These are phyloP conservation scores for Pseudois nayaur DNA, from an alignment of 2,113 vertebrate species.

Conservation along the genomic window DNA sequence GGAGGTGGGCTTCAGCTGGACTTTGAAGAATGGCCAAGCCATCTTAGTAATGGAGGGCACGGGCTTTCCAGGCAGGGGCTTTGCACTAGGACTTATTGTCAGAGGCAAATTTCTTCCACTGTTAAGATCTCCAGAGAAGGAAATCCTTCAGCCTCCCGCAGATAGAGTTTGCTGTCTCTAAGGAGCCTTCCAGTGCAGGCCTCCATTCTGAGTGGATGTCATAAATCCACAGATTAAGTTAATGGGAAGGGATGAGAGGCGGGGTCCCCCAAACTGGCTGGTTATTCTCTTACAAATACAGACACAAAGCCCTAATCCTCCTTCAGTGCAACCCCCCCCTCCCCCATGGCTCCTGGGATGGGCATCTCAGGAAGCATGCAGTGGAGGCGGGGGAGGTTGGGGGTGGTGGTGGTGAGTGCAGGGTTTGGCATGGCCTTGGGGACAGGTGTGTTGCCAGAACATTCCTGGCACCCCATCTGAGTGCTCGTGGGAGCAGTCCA, in stretches of 20 bases:
- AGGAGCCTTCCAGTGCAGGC: background rate
- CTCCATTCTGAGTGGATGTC: background rate
- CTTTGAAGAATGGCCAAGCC: background rate
- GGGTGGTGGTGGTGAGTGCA: background rate
- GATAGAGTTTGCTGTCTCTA: background rate
- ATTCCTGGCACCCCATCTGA: slow-evolving; percentile 26
- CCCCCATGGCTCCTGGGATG: background rate
- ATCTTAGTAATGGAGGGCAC: background rate
- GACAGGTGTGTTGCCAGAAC: slow-evolving; percentile 56
- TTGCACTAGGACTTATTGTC: background rate
- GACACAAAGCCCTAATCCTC: too few relatives aligned
- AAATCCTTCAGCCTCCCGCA: background rate
- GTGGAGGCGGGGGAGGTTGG: background rate
- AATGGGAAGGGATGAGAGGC: background rate
- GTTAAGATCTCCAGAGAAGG: background rate
- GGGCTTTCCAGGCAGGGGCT: background rate
- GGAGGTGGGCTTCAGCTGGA: rapidly evolving
- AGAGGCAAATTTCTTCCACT: background rate
- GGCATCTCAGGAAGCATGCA: background rate
- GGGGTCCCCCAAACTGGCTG: background rate
- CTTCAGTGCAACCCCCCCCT: background rate
- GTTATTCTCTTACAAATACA: background rate
- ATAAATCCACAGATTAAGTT: background rate
- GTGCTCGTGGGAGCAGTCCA: background rate
- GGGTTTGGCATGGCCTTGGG: background rate